phyloP scores from a whole-genome alignment of 1,140 invertebrate genomes.

The Drosophila fuyamai region DNA sequence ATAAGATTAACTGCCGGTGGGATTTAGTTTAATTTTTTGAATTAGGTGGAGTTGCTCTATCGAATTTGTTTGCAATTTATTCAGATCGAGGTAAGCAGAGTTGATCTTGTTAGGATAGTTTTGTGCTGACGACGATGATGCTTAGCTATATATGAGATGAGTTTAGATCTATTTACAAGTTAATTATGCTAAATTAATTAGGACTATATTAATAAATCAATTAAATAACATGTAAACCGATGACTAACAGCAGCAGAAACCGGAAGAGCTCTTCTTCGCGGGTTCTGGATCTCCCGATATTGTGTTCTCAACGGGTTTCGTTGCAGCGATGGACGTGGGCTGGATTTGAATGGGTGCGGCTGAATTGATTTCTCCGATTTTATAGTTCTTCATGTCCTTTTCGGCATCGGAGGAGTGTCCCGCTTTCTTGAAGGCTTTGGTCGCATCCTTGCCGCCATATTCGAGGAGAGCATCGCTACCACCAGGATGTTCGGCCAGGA shows the following conservation, averaged over 20 bases:
- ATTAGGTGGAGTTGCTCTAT: constrained; percentile 30
- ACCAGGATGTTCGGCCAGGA: constrained; percentile 88
- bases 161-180: constrained; percentile 34
- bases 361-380: constrained; percentile 86
- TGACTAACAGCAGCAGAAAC: constrained; percentile 45
- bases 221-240: constrained; percentile 22
- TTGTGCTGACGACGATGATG: constrained; percentile 39
- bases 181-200: constrained; percentile 41
- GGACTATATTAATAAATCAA: constrained; percentile 57
- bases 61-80: constrained; percentile 50
- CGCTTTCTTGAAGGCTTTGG: constrained; percentile 87
- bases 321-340: constrained; percentile 12
- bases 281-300: constrained; percentile 6
- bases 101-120: constrained; percentile 65
- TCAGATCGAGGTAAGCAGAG: constrained; percentile 59
- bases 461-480: constrained; percentile 87
- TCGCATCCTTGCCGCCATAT: constrained; percentile 88
- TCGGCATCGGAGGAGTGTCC: constrained; percentile 88
- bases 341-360: constrained; percentile 48
- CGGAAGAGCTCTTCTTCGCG: constrained; percentile 35
- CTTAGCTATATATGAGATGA: constrained; percentile 16
- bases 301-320: background rate
- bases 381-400: constrained; percentile 86
- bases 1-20: background rate
- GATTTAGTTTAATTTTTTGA: constrained; percentile 23